Evolutionary conservation across 2,797 vertebrate species (phyloP), one percentile per base, ranked within the genome.

Genomic region (Crocodylus rhombifer): DNA sequence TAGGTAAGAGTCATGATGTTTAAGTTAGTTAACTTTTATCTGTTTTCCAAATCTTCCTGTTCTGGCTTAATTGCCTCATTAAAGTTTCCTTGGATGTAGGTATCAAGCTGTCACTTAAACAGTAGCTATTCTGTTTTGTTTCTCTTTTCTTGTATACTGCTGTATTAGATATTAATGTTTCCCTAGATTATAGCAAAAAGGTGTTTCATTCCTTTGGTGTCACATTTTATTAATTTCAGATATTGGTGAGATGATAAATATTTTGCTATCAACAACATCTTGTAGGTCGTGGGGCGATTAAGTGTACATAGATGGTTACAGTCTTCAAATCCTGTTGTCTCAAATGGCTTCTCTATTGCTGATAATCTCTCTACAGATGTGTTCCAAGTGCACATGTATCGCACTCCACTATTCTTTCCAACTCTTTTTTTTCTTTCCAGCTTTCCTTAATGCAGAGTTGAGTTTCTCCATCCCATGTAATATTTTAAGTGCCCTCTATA

Each of bases 211-310:
- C 97, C 97, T 82, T 94, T 92, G 93, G 94, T 96, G 93, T 91
- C 94, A 96, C 78, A 90, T 92, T 97, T 95, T 96, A 96, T 95
- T 97, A 93, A 96, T 94, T 96, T 97, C 76, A 95, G 82, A 79
- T 92, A 90, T 86, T 87, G 91, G 56, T 60, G 64, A 75, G 76
- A 20, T 93, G 76, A 75, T 91, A 94, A 95, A 94, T 93, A 93
- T 95, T 90, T 95, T 97, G 94, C 90, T 94, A 92, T 92, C 92
- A 96, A 58, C 79, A 84, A 63, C 55, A 64, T 77, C 64, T 83
- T 58, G 14, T 87, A 67, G 85, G 87, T 92, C 69, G 58, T 84
- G 26, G 26, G 93, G 55, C 91, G 92, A 95, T 92, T 96, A 95
- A 95, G 96, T 95, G 97, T 87, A 67, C 77, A 82, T 33, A 15